Conservation (phyloP, 1,140 invertebrate genomes). For the Magallana gigas region DNA sequence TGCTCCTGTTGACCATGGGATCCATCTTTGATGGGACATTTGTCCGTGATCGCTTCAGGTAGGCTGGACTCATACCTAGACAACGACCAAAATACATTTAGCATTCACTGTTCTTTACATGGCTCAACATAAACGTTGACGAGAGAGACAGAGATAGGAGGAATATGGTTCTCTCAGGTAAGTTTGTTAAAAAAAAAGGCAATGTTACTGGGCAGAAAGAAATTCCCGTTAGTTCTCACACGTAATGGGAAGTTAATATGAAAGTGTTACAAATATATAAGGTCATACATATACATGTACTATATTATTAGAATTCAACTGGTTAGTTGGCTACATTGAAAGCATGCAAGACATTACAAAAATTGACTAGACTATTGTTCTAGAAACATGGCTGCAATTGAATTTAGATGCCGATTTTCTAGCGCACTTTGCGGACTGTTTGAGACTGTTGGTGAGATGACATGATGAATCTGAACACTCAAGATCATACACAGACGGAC, state of each 20-base stretch:
- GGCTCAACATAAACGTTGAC: no score
- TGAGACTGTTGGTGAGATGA: slow-evolving; percentile 4
- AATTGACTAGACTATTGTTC: not conserved
- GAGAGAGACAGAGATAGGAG: no score
- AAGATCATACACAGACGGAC: not conserved
- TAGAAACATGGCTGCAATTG: not conserved
- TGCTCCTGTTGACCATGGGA: slow-evolving; percentile 27
- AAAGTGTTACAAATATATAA: not conserved
- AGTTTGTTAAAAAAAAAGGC: no score
- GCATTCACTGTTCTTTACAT: no score
- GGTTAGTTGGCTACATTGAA: slow-evolving; percentile 19
- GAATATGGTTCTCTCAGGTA: no score
- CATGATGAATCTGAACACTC: not conserved
- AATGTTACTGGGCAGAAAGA: no score
- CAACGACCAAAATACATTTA: no score
- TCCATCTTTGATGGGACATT: slow-evolving; percentile 54
- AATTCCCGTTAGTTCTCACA: no score
- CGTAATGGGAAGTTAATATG: not conserved
- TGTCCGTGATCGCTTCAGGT: slow-evolving; percentile 51
- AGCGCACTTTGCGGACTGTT: not conserved
- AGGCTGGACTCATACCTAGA: slow-evolving; percentile 53
- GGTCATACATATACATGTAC: not conserved
- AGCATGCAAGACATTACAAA: not conserved
- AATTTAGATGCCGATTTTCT: not conserved
- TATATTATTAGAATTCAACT: not conserved